Base-by-base conservation (phyloP, 2,888 invertebrate genomes). In the Stomorhina lunata region DNA sequence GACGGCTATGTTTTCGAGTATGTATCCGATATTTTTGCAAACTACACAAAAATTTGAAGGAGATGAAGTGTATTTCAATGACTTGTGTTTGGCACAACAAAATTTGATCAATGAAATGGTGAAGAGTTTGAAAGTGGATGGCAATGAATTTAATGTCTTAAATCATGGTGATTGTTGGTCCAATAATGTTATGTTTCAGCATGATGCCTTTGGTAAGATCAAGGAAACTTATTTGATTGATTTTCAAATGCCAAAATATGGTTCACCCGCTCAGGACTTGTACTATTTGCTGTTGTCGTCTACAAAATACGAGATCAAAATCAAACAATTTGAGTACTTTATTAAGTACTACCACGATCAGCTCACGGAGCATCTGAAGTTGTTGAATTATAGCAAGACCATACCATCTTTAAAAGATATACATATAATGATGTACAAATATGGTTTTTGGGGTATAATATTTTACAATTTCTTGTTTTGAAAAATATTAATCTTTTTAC, bases 121-220 rank as follows among this genome's bases (percentile, higher is more conserved):
- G 0, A 32, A 81, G 1, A 0, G 55, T 0, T 55, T 37, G 4
- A 59, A 69, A 7, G 5, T 77, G 1, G 85, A 66, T 87, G 72
- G 61, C 53, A 1, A 84, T 69, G 88, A 86, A 9, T 88, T 89
- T 17, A 86, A 86, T 85, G 88, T 88, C 3, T 50, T 89, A 0
- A 89, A 88, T 75, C 89, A 89, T 65, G 87, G 87, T 3, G 90
- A 90, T 83, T 88, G 88, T 68, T 90, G 90, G 90, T 87, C 87
- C 34, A 90, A 90, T 34, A 90, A 90, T 68, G 86, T 90, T 7
- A 90, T 90, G 84, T 89, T 89, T 20, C 85, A 88, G 48, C 85
- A 89, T 65, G 84, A 87, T n/a, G 84, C 82, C 3, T 72, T 82
- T 0, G 86, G 85, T 0, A 79, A 85, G 9, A 87, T 90, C 3